Percentiles rank a stretch among this genome's conserved stretches.
Conservation (phyloP, 2,797 vertebrate species). For the Rhabdomys pumilio region DNA sequence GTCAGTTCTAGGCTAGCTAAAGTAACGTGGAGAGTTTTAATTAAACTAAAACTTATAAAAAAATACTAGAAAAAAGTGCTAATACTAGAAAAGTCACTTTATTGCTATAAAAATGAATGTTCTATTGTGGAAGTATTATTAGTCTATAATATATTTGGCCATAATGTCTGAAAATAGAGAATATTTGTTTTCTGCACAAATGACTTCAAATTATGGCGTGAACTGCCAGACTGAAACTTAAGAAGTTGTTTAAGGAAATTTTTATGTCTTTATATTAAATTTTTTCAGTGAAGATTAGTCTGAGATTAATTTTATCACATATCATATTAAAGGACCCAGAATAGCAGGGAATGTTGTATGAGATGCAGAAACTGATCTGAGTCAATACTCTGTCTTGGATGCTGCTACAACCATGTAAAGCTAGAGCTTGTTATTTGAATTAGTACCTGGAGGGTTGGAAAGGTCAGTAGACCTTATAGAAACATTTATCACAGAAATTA, state of each 20-base stretch:
- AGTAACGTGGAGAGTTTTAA: background rate
- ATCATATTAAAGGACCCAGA: background rate
- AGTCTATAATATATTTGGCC: background rate
- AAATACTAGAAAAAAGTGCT: background rate
- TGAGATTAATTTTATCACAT: background rate
- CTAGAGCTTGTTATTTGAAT: background rate
- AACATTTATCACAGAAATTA: background rate
- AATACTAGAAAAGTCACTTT: background rate
- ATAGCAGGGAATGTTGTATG: background rate
- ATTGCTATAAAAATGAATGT: background rate
- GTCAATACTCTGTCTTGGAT: background rate
- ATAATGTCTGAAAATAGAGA: background rate
- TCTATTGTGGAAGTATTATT: background rate
- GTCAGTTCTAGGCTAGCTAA: background rate
- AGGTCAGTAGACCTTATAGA: background rate
- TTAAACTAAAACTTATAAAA: background rate
- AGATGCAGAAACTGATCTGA: background rate
- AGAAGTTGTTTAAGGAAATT: background rate
- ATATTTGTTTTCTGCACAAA: background rate
- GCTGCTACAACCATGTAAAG: background rate
- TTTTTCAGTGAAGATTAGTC: background rate
- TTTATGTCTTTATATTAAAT: background rate
- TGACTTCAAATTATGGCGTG: background rate
- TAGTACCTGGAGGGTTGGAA: background rate
- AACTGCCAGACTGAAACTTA: background rate